Conservation (phyloP, 2,888 invertebrate species). For the Spialia ferax region DNA sequence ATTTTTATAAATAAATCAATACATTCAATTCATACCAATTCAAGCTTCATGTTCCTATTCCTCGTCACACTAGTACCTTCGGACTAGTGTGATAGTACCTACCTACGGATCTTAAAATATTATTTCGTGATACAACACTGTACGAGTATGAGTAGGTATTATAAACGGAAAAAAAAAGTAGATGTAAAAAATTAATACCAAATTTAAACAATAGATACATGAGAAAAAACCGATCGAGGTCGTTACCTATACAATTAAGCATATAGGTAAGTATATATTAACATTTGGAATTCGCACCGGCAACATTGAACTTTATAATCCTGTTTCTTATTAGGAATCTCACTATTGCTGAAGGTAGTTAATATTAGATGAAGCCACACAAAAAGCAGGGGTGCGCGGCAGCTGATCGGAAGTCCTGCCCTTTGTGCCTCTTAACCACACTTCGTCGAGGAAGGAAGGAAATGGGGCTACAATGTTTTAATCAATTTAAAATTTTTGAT, state of each 20-base stretch:
- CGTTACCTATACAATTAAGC: conserved; percentile 11
- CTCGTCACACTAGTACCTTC: too few species aligned
- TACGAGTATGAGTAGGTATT: background rate
- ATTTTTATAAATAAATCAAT: too few species aligned
- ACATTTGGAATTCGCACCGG: conserved; percentile 28
- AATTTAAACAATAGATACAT: conserved; percentile 26
- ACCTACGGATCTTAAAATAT: background rate
- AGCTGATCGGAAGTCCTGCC: conserved; percentile 87
- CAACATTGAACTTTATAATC: conserved; percentile 27
- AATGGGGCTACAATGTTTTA: conserved; percentile 52
- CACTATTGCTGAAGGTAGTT: conserved; percentile 55
- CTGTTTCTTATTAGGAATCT: conserved; percentile 38
- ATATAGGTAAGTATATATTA: too few species aligned
- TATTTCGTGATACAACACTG: background rate
- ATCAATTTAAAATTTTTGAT: too few species aligned
- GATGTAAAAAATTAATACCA: conserved; percentile 4
- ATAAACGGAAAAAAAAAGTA: background rate
- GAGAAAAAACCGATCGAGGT: conserved; percentile 30
- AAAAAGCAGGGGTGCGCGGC: conserved; percentile 75
- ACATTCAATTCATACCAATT: too few species aligned
- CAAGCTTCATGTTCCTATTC: too few species aligned
- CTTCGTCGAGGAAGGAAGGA: conserved; percentile 73
- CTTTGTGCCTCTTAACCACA: conserved; percentile 79
- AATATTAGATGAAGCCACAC: conserved; percentile 82
- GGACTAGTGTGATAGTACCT: too few species aligned